phyloP scores from a whole-genome alignment of 1,140 invertebrate species.

The Formica exsecta region DNA sequence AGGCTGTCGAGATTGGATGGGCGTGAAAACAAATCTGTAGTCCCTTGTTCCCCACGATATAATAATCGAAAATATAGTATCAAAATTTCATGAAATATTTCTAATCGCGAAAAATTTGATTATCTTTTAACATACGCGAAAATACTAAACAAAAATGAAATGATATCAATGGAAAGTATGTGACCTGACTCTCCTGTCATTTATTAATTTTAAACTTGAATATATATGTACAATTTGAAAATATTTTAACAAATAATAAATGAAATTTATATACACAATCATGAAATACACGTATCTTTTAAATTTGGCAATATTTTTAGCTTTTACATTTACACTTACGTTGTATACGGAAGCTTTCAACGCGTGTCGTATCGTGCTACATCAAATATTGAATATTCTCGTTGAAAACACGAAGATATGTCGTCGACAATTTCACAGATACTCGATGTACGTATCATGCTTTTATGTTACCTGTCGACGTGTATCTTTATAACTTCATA shows the following conservation, averaged over 20 bases:
- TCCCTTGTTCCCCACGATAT: not conserved
- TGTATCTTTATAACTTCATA: not conserved
- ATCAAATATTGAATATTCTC: conserved; percentile 6
- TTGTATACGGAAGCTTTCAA: conserved; percentile 19
- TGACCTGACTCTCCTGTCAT: not conserved
- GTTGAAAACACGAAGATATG: conserved; percentile 21
- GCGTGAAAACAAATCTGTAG: conserved; percentile 34
- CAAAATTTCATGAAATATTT: not conserved
- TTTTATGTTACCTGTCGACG: not conserved
- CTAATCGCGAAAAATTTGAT: not conserved
- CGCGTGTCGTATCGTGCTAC: not conserved
- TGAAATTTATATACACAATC: not conserved
- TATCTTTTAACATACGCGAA: not conserved
- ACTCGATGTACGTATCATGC: not conserved
- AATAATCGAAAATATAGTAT: not conserved
- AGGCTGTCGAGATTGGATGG: not conserved
- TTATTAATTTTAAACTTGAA: conserved; percentile 22
- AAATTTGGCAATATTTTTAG: not conserved
- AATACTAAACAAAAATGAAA: not conserved
- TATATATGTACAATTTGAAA: not conserved
- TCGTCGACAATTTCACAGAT: conserved; percentile 23
- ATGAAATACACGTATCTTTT: not conserved
- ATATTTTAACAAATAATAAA: conserved; percentile 15
- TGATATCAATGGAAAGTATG: not conserved
- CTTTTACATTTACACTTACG: conserved; percentile 36